Conservation (phyloP, 2,113 vertebrate genomes). For the Tapirus terrestris region DNA sequence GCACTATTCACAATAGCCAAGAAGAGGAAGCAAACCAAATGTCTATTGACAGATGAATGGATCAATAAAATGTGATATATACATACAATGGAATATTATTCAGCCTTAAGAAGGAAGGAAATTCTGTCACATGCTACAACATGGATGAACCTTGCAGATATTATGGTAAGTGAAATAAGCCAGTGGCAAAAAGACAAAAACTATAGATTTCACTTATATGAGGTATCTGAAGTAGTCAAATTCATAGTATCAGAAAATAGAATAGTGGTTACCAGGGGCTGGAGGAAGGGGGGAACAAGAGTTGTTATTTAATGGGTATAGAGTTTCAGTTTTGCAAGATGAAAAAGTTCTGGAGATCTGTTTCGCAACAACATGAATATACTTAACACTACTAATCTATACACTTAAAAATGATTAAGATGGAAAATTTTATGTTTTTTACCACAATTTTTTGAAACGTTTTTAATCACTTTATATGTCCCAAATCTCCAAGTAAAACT, state of each 20-base stretch:
- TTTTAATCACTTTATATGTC: not conserved
- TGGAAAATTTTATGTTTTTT: not conserved
- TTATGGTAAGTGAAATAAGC: not conserved
- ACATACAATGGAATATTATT: not conserved
- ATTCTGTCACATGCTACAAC: not conserved
- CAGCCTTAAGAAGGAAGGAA: not conserved
- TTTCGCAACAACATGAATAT: not conserved
- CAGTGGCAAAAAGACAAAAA: not conserved
- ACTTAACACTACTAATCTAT: not conserved
- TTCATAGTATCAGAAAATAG: not conserved
- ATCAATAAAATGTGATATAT: not conserved
- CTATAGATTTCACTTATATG: not conserved
- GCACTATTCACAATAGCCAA: not conserved
- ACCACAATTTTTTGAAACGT: not conserved
- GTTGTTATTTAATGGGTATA: not conserved
- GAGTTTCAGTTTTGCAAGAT: not conserved
- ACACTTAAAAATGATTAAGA: not conserved
- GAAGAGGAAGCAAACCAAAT: not conserved
- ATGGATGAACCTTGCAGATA: not conserved
- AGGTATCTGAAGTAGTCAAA: not conserved
- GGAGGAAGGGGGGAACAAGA: not conserved
- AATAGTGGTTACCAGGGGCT: not conserved
- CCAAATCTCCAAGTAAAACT: not conserved
- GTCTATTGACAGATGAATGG: not conserved
- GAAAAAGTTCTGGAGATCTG: not conserved